Evolutionary conservation across 92 coral and sea anemone genomes (phyloP).

Genomic region (Nematostella vectensis): DNA sequence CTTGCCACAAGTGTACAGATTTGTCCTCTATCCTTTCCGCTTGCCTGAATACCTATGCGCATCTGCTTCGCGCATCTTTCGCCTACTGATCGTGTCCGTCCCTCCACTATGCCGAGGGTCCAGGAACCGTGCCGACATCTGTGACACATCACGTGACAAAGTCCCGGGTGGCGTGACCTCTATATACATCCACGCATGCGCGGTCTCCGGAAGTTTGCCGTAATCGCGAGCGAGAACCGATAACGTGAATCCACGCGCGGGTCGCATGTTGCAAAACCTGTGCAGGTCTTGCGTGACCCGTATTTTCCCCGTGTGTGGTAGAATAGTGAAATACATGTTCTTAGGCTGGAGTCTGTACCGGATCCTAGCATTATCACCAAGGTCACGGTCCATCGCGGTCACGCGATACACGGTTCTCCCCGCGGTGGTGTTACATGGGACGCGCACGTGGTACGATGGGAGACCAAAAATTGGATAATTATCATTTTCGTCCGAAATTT

Average conservation of each 20-base stretch:
- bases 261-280: constrained; percentile 49
- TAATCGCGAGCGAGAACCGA: constrained; percentile 65
- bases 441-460: constrained; percentile 48
- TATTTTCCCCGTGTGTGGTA: constrained; percentile 71
- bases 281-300: constrained; percentile 47
- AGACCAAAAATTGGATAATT: constrained; percentile 52
- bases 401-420: constrained; percentile 69
- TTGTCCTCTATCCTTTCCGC: too few species aligned
- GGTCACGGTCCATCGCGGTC: constrained; percentile 46
- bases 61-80: constrained; percentile 10
- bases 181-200: constrained; percentile 57
- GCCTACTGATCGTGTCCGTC: constrained; percentile 10
- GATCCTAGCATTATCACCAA: constrained; percentile 45
- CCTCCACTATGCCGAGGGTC: constrained; percentile 4
- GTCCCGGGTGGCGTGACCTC: constrained; percentile 63
- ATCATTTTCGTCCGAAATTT: constrained; percentile 60
- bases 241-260: constrained; percentile 27
- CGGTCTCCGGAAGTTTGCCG: constrained; percentile 32
- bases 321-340: constrained; percentile 64
- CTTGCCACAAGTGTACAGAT: too few species aligned
- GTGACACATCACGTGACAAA: constrained; percentile 42
- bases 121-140: constrained; percentile 13
- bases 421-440: constrained; percentile 76
- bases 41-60: too few species aligned
- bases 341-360: constrained; percentile 64